Evolutionary conservation across 2,888 invertebrate genomes (phyloP), one percentile per base, ranked within the genome.

Genomic region (Helicoverpa assulta): DNA sequence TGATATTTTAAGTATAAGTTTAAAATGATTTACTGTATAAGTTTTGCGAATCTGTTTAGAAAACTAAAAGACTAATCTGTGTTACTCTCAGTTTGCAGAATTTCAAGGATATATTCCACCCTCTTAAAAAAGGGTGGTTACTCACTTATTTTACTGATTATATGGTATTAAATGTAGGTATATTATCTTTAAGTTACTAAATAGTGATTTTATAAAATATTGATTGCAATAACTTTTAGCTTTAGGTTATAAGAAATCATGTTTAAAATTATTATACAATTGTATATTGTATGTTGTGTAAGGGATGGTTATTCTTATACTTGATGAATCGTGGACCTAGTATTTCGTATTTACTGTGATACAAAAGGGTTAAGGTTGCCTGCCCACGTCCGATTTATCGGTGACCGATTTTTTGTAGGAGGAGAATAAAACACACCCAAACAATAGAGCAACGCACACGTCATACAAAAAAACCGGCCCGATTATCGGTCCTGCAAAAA

Each of bases 241-340:
- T 18, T 68, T 74, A 74, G 50, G 58, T 63, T 0, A 21, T 77
- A 73, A 8, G 53, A 67, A 78, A 76, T 64, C 63, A 63, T 78
- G 59, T 64, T 60, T 29, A 52, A 50, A 53, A 57, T 12, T 51
- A 60, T 63, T 52, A 78, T 56, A 52, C 71, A n/a, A n/a, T 12
- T 16, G 5, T 6, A 8, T 55, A 59, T 53, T 10, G n/a, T n/a
- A 73, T 57, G 56, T 57, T 67, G 43, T 73, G 43, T 67, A 47
- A 61, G 10, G 18, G 37, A 53, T 33, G n/a, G 37, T 47, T 55
- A 21, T 12, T 19, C n/a, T 50, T 37, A 12, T 50, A 37, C 33
- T 6, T 6, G 14, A 8, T 8, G 37, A 51, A 21, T 43, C 33
- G 19, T 57, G 52, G 51, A 43, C 19, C 18, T 19, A 37, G 10